Evolutionary conservation across 1,140 invertebrate genomes (phyloP), one percentile per base, ranked within the genome.

Genomic region (Heliconius eleuchia): DNA sequence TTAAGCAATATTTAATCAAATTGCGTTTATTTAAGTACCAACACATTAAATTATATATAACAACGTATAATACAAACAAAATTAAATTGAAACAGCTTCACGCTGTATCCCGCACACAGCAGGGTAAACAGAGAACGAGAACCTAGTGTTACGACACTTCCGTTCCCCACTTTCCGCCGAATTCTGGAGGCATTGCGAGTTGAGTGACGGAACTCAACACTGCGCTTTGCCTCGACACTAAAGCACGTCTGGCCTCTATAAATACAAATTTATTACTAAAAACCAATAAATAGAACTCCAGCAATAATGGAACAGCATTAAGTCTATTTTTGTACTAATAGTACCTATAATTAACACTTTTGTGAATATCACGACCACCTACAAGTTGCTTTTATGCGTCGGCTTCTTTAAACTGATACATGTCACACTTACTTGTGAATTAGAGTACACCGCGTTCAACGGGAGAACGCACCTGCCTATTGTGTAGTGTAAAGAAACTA

Each of bases 321-420:
- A 5, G 57, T 66, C 57, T 27, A 66, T 66, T n/a, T 66, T 60
- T 60, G 55, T 60, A 37, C 19, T 73, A 73, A 46, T 30, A 73
- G 42, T 46, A 30, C 23, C 42, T 73, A 34, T 42, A 77, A 55
- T 77, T 71, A 71, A 39, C 70, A 55, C 46, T 30, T 18, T 37
- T 30, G 19, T 70, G 71, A 79, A 76, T 80, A 55, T 72, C 13
- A 60, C 74, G 70, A 80, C 34, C 74, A 76, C 74, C 66, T 46
- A 71, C 75, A 76, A 52, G 27, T 71, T 71, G 27, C 57, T 42
- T 71, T 52, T 71, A n/a, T 37, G 37, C 27, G 66, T 50, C 52
- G 77, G 73, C 60, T 79, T 71, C 72, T 79, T 79, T 74, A 52
- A 79, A 79, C 60, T 74, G 73, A 70, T 74, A 74, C 71, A 73